A percentile compares a stretch with the other conserved stretches of the same genome.
These are phyloP conservation scores for Drosophila burlai DNA, from an alignment of 1,140 invertebrate species.

Conservation along the genomic window DNA sequence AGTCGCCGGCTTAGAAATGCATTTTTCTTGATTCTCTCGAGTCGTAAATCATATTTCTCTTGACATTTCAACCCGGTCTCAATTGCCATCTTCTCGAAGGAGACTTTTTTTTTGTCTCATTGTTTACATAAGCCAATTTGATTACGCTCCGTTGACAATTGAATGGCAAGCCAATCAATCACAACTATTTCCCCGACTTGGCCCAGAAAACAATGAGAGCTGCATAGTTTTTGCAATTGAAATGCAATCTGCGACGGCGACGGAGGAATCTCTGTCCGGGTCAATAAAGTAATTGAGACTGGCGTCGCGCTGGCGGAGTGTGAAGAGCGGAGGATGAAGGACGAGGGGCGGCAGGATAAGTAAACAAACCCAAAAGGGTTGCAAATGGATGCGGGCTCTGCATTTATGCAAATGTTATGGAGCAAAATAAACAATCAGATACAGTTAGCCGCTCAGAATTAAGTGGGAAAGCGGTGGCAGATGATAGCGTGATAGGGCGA, in stretches of 20 bases:
- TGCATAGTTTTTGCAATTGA: slow-evolving; percentile 61
- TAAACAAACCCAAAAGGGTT: slow-evolving; percentile 48
- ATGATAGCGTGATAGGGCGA: background rate
- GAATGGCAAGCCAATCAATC: slow-evolving; percentile 75
- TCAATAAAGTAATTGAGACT: slow-evolving; percentile 83
- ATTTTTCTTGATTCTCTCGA: slow-evolving; percentile 36
- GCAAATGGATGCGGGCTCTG: slow-evolving; percentile 56
- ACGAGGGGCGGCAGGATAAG: slow-evolving; percentile 45
- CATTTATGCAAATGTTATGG: slow-evolving; percentile 51
- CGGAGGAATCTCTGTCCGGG: slow-evolving; percentile 33
- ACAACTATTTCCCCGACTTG: slow-evolving; percentile 51
- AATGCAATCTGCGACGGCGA: slow-evolving; percentile 47
- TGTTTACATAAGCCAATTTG: slow-evolving; percentile 79
- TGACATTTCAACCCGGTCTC: slow-evolving; percentile 73
- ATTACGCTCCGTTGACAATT: slow-evolving; percentile 75
- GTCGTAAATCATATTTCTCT: slow-evolving; percentile 77
- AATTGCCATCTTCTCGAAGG: slow-evolving; percentile 57
- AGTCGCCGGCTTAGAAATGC: slow-evolving; percentile 18
- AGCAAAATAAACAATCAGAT: slow-evolving; percentile 25
- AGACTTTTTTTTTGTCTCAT: slow-evolving; percentile 21
- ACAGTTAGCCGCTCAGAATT: slow-evolving; percentile 32
- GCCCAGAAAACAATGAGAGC: slow-evolving; percentile 46
- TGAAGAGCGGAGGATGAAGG: background rate
- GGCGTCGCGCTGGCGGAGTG: slow-evolving; percentile 60
- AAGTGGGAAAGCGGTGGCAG: slow-evolving; percentile 4